phyloP scores from a whole-genome alignment of 1,140 invertebrate species.

The Drosophila orena region DNA sequence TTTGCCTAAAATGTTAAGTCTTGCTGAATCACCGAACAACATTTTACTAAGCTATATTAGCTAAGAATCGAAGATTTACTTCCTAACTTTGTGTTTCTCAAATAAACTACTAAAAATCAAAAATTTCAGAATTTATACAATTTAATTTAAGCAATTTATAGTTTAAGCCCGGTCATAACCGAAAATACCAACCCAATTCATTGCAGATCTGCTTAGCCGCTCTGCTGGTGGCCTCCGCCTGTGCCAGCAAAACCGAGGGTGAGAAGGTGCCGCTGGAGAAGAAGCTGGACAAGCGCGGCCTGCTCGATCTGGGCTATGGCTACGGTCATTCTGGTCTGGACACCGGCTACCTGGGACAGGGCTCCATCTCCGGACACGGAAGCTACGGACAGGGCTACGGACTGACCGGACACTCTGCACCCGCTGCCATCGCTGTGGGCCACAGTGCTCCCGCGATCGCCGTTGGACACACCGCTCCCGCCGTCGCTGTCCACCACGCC shows the following conservation, averaged over 20 bases:
- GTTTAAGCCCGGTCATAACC: not conserved
- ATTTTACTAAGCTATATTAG: too few relatives aligned
- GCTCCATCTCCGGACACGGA: slow-evolving; percentile 87
- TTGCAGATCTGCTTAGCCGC: slow-evolving; percentile 89
- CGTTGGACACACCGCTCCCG: slow-evolving; percentile 46
- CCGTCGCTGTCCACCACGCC: slow-evolving; percentile 56
- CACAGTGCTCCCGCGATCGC: slow-evolving; percentile 56
- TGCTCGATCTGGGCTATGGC: slow-evolving; percentile 87
- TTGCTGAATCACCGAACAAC: too few relatives aligned
- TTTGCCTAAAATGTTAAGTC: not conserved
- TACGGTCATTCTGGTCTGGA: slow-evolving; percentile 87
- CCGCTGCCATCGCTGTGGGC: slow-evolving; percentile 58
- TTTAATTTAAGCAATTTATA: not conserved
- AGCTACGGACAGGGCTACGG: slow-evolving; percentile 82
- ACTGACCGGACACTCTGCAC: slow-evolving; percentile 64
- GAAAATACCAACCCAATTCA: slow-evolving; percentile 31
- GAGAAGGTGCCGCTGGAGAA: slow-evolving; percentile 87
- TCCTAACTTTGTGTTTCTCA: not conserved
- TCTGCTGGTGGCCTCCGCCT: slow-evolving; percentile 88
- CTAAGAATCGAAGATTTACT: too few relatives aligned
- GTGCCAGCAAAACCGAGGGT: slow-evolving; percentile 85
- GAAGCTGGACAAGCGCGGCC: slow-evolving; percentile 87
- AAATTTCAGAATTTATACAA: too few relatives aligned
- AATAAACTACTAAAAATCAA: not conserved
- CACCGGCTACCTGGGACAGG: slow-evolving; percentile 88